Conservation (phyloP, 2,113 vertebrate species). For the Ploceus nigricollis region DNA sequence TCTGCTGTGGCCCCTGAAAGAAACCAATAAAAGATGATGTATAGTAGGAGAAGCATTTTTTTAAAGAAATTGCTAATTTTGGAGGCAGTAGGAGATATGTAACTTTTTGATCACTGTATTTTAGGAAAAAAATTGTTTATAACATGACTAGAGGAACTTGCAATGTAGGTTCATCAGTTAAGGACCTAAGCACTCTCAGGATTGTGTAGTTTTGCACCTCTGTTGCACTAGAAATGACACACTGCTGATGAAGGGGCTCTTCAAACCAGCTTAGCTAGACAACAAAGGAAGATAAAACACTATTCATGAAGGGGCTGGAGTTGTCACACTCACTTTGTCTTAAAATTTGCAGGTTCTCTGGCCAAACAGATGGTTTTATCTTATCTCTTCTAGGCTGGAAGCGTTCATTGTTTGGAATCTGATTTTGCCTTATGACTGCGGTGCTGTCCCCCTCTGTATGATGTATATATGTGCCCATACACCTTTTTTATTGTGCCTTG, state of each 20-base stretch:
- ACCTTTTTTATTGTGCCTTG: neutral
- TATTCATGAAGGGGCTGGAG: neutral
- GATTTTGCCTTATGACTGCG: neutral
- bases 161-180: neutral
- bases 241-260: neutral
- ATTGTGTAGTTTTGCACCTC: neutral
- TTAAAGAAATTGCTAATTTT: neutral
- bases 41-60: neutral
- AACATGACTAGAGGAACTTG: neutral
- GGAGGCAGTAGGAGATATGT: neutral
- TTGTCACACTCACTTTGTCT: neutral
- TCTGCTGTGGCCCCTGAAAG: neutral
- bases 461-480: fast-evolving
- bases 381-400: neutral
- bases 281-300: neutral
- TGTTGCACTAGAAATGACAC: neutral
- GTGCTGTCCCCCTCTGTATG: neutral
- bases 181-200: neutral
- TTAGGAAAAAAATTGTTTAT: neutral
- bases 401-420: neutral
- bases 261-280: neutral
- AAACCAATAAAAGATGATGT: neutral
- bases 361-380: neutral
- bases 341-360: neutral
- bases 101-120: neutral